Percentiles rank a stretch among this genome's conserved stretches.
Conservation (phyloP, 2,888 invertebrate genomes). For the Tenthredo livida region DNA sequence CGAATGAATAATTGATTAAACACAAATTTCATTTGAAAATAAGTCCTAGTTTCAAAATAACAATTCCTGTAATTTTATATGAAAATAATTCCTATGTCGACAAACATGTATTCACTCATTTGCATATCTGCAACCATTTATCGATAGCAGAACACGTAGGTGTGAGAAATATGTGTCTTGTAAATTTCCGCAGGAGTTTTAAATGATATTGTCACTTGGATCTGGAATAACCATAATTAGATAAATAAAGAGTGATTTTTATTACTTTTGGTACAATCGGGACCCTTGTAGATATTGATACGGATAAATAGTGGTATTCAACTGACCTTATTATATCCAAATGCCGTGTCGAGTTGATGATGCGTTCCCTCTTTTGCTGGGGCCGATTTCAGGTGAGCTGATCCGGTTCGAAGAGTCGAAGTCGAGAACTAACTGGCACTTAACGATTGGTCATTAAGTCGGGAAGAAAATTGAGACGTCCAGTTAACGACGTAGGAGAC, state of each 20-base stretch:
- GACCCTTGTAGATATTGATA: constrained; percentile 11
- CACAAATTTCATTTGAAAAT: background rate
- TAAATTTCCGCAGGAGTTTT: background rate
- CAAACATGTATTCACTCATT: background rate
- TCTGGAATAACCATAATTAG: background rate
- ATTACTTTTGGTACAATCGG: background rate
- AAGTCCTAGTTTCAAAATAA: constrained; percentile 6
- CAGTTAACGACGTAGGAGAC: constrained; percentile 52
- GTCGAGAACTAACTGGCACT: constrained; percentile 57
- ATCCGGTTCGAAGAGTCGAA: constrained; percentile 51
- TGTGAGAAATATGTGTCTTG: background rate
- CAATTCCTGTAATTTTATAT: background rate
- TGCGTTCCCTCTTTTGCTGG: constrained; percentile 27
- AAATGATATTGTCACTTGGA: background rate
- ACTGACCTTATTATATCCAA: constrained; percentile 36
- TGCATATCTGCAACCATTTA: background rate
- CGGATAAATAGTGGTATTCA: constrained; percentile 22
- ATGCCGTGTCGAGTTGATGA: constrained; percentile 17
- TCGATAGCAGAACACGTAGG: background rate
- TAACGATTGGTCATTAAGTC: constrained; percentile 76
- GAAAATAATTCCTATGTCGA: background rate
- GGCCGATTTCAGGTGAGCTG: constrained; percentile 44
- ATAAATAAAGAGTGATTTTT: background rate
- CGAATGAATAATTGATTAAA: constrained; percentile 10
- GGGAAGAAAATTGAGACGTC: constrained; percentile 74